Evolutionary conservation across 2,888 invertebrate genomes (phyloP).

Genomic region (Hypsopygia costalis): DNA sequence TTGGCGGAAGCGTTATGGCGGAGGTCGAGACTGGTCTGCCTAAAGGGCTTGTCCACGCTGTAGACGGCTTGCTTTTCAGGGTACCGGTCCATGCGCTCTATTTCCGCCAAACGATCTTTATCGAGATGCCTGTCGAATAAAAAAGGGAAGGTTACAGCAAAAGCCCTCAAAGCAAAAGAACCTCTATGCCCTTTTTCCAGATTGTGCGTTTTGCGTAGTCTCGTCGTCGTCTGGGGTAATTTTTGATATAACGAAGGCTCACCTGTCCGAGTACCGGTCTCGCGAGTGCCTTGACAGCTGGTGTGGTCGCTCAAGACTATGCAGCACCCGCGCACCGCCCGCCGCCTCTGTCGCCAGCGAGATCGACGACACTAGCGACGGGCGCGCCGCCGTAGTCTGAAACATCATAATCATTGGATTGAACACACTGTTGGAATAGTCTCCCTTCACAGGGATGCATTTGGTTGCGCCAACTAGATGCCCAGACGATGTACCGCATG

Average conservation of each 20-base stretch:
- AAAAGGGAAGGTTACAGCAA: too few relatives aligned
- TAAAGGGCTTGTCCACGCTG: conserved; percentile 73
- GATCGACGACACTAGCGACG: conserved; percentile 72
- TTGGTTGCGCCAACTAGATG: too few relatives aligned
- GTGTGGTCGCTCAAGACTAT: conserved; percentile 69
- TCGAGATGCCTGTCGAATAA: conserved; percentile 58
- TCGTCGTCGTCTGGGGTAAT: too few relatives aligned
- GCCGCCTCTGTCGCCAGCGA: conserved; percentile 68
- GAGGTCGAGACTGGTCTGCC: conserved; percentile 72
- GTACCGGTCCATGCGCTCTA: conserved; percentile 72
- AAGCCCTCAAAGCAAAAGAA: too few relatives aligned
- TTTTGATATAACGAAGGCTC: conserved; percentile 6
- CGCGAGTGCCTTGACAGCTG: conserved; percentile 65
- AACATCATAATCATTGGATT: background rate
- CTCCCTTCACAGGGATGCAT: too few relatives aligned
- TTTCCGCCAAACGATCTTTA: conserved; percentile 66
- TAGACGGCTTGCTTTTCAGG: conserved; percentile 76
- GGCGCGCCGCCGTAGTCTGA: conserved; percentile 62
- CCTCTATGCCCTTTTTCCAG: too few relatives aligned
- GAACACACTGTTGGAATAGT: too few relatives aligned
- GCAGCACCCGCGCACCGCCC: conserved; percentile 50
- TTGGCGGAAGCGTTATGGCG: conserved; percentile 58
- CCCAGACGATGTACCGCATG: too few relatives aligned
- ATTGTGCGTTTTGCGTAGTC: too few relatives aligned
- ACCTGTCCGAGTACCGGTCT: conserved; percentile 74